Percentiles rank a stretch among this genome's conserved stretches.
These are phyloP conservation scores for Drosophila ustulata DNA, from an alignment of 2,888 invertebrate species.

Conservation along the genomic window DNA sequence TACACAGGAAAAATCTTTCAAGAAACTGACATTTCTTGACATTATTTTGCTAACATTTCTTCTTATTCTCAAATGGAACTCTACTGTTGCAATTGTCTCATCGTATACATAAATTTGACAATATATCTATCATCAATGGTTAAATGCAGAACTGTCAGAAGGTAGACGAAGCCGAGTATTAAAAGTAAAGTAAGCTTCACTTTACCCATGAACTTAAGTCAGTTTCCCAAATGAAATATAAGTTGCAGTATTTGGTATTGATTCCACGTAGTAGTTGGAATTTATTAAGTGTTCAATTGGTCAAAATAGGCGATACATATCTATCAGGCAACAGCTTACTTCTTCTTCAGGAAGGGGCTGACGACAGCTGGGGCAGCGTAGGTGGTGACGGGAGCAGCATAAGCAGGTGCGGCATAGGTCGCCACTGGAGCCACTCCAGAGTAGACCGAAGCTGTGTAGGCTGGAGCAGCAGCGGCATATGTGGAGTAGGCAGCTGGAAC, in stretches of 20 bases:
- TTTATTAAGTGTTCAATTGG: conserved; percentile 51
- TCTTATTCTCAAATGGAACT: too few relatives aligned
- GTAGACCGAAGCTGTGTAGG: conserved; percentile 54
- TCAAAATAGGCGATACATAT: background rate
- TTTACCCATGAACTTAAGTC: background rate
- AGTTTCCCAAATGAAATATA: background rate
- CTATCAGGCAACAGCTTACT: conserved; percentile 48
- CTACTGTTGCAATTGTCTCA: too few relatives aligned
- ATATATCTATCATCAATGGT: too few relatives aligned
- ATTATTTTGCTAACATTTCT: too few relatives aligned
- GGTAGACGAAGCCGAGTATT: too few relatives aligned
- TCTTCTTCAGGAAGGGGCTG: conserved; percentile 74
- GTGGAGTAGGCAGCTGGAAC: conserved; percentile 58
- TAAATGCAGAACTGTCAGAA: too few relatives aligned
- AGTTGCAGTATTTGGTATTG: background rate
- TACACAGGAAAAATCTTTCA: too few relatives aligned
- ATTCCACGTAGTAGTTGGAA: background rate
- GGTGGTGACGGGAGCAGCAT: conserved; percentile 61
- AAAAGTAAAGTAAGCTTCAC: too few relatives aligned
- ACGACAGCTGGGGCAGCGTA: conserved; percentile 66
- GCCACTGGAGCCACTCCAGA: conserved; percentile 47
- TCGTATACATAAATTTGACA: too few relatives aligned
- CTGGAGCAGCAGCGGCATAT: conserved; percentile 55
- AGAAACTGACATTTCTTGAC: too few relatives aligned
- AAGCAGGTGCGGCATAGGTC: conserved; percentile 55